A percentile compares a stretch with the other conserved stretches of the same genome.
These are phyloP conservation scores for Chrysodeixis includens DNA, from an alignment of 2,888 invertebrate genomes.

Conservation along the genomic window DNA sequence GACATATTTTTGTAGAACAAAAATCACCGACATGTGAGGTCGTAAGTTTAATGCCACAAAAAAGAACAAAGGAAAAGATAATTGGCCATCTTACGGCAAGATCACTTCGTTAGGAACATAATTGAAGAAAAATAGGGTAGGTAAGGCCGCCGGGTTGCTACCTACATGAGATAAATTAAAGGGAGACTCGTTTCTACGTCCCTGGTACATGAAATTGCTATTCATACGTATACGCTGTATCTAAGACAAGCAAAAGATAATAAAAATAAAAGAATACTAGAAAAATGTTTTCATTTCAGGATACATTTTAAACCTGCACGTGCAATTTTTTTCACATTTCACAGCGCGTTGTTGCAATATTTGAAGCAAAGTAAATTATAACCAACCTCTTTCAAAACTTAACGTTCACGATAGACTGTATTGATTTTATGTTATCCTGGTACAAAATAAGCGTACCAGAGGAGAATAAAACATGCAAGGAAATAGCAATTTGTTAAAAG, in stretches of 20 bases:
- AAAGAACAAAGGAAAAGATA: not conserved
- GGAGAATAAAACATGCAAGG: conserved; percentile 56
- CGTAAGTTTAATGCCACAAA: not conserved
- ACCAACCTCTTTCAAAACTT: not conserved
- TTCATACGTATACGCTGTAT: not conserved
- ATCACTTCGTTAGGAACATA: not conserved
- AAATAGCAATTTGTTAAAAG: conserved; percentile 58
- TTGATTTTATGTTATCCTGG: conserved; percentile 56
- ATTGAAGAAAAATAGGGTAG: not conserved
- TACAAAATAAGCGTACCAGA: conserved; percentile 49
- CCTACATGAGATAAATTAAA: not conserved
- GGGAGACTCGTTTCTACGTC: not conserved
- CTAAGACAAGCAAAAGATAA: not conserved
- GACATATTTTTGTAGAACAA: not conserved
- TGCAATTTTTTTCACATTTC: no score
- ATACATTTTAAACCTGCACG: no score
- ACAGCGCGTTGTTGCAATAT: no score
- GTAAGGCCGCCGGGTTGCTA: not conserved
- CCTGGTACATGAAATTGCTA: not conserved
- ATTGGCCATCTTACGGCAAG: not conserved
- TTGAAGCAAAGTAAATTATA: no score
- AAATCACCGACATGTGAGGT: not conserved
- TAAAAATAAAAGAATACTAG: no score
- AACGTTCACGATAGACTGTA: conserved; percentile 27
- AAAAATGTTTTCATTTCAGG: no score